Evolutionary conservation across 2,888 invertebrate genomes (phyloP).

Genomic region (Mechanitis messenoides): DNA sequence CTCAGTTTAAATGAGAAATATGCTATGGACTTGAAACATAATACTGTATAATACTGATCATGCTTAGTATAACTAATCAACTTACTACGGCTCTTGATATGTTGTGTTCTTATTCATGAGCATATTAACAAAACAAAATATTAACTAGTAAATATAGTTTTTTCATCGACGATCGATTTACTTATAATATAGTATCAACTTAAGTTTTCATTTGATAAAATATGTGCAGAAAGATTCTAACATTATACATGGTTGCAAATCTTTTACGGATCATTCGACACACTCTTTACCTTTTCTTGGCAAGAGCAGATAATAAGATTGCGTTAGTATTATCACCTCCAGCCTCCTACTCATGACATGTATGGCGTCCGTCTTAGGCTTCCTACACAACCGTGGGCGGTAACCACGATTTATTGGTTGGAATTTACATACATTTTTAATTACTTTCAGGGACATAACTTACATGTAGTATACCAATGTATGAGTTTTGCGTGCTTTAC

Average conservation of each 20-base stretch:
- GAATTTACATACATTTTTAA: conserved; percentile 15
- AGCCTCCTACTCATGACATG: conserved; percentile 42
- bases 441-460: background rate
- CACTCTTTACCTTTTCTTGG: background rate
- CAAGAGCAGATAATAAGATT: conserved; percentile 19
- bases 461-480: background rate
- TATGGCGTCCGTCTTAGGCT: conserved; percentile 56
- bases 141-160: too few species aligned
- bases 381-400: conserved; percentile 57
- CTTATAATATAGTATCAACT: too few species aligned
- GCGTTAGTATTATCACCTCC: conserved; percentile 34
- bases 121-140: too few species aligned
- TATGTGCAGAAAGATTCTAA: too few species aligned
- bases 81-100: too few species aligned
- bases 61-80: too few species aligned
- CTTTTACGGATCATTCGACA: background rate
- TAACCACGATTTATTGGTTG: conserved; percentile 61
- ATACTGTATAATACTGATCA: too few species aligned
- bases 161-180: too few species aligned
- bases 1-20: too few species aligned
- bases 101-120: too few species aligned
- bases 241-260: background rate
- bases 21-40: too few species aligned
- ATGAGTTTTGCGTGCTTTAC: background rate
- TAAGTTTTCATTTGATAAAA: too few species aligned